Base-by-base conservation (phyloP, 2,888 invertebrate species). In the Dermolepida albohirtum region DNA sequence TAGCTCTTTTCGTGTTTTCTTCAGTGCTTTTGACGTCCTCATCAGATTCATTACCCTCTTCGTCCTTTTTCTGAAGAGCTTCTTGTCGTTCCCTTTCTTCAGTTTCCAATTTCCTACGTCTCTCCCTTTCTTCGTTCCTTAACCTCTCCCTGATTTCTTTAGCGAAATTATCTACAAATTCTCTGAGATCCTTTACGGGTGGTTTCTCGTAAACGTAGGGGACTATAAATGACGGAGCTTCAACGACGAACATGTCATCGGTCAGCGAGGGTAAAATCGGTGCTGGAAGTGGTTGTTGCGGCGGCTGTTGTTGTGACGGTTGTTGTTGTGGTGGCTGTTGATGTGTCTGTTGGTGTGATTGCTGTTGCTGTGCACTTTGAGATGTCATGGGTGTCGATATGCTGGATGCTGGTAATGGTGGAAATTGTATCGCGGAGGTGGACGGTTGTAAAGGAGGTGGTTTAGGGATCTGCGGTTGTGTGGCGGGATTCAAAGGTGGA, bases 131-230 rank as follows among this genome's bases (percentile, higher is more conserved):
- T 39, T 87, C 85, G 74, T 87, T 88, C 67, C 86, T 86, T 73
- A 86, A 88, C 69, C 86, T 83, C 71, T 89, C 87, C 73, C 89
- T 88, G 49, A 92, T 85, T 77, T 89, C 87, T 71, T 87, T 87
- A 41, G 88, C 89, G 71, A 91, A 84, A 75, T 87, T 86, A 40
- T 85, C 85, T 34, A 93, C 88, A 79, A 91, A 91, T 72, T 92
- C 90, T 79, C 90, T 91, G 71, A 95, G 87, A 67, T 92, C 91
- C 76, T 91, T 90, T 5, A 91, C 82, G 0, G 95, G 94, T 8
- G 95, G 94, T 80, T 95, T 95, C 81, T 96, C 95, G 83, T 95
- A 95, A 17, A 96, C 94, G 81, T 96, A 96, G 52, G 96, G 96
- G 74, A 96, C 95, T 79, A 96, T 95, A 79, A 96, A 95, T 17